Conservation (phyloP, 2,888 invertebrate genomes). For the Apamea monoglypha region DNA sequence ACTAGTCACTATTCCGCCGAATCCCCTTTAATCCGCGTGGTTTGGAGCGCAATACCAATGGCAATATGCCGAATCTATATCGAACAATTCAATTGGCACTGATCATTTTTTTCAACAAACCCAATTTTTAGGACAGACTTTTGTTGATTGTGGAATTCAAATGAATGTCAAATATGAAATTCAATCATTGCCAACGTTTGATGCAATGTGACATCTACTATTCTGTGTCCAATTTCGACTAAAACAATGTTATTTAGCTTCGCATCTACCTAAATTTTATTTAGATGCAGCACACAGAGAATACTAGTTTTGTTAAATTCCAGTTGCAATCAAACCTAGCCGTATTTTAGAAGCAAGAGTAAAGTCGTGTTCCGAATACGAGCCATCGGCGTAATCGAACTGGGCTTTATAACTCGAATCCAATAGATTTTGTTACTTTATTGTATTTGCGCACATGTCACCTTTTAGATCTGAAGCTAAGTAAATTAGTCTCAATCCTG, state of each 20-base stretch:
- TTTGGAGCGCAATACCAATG: slow-evolving; percentile 62
- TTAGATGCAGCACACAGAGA: slow-evolving; percentile 22
- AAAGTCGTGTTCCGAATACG: slow-evolving; percentile 65
- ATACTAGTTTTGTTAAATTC: slow-evolving; percentile 42
- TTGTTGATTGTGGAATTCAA: slow-evolving; percentile 45
- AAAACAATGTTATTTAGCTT: background rate
- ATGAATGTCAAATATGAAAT: slow-evolving; percentile 34
- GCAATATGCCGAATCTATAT: slow-evolving; percentile 65
- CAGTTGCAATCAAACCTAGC: slow-evolving; percentile 56
- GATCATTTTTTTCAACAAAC: slow-evolving; percentile 54
- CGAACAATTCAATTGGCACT: slow-evolving; percentile 63
- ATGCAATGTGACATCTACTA: background rate
- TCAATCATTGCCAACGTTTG: slow-evolving; percentile 25
- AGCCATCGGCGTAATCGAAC: slow-evolving; percentile 56
- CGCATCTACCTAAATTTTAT: slow-evolving; percentile 10
- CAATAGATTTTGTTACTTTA: slow-evolving; percentile 52
- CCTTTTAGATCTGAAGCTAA: slow-evolving; percentile 37
- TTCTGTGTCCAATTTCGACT: slow-evolving; percentile 3
- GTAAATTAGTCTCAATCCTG: slow-evolving; percentile 37
- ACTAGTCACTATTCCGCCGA: slow-evolving; percentile 61
- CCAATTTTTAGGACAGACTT: slow-evolving; percentile 32
- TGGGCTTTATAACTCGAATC: slow-evolving; percentile 55
- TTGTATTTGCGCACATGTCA: slow-evolving; percentile 46
- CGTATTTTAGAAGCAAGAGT: slow-evolving; percentile 44
- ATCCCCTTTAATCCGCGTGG: slow-evolving; percentile 66